Conservation (phyloP, 1,140 invertebrate genomes). For the Trinorchestia longiramus region DNA sequence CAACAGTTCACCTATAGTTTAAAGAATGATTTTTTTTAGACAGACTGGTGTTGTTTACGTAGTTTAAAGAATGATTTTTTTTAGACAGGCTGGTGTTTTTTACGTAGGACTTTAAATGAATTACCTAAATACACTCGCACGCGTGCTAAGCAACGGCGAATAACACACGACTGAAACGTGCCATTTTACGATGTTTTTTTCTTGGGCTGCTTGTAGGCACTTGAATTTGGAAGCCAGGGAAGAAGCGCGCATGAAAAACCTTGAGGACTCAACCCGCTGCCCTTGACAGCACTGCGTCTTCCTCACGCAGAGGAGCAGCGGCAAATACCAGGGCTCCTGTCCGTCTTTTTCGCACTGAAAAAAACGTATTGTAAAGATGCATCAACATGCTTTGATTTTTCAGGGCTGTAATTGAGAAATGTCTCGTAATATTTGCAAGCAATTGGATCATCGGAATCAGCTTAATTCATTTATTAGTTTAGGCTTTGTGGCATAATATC, state of each 20-base stretch:
- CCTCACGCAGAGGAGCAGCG: neutral
- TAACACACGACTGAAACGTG: neutral
- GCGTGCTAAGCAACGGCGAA: neutral
- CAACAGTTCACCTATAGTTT: neutral
- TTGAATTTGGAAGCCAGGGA: neutral
- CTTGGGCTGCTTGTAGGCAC: neutral
- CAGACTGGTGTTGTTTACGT: neutral
- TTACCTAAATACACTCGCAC: no score
- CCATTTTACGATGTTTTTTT: neutral
- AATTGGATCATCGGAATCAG: neutral
- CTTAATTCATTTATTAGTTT: neutral
- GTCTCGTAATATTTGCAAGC: neutral
- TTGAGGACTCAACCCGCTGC: slow-evolving; percentile 1
- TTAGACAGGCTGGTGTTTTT: neutral
- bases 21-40: neutral
- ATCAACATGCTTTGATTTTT: neutral
- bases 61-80: neutral
- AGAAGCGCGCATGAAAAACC: neutral
- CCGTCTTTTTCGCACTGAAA: neutral
- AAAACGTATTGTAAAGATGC: neutral
- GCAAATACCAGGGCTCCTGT: no score
- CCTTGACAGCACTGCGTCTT: neutral
- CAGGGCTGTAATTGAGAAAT: neutral
- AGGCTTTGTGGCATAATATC: neutral
- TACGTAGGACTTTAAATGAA: neutral